Conservation (phyloP, 2,113 vertebrate species). For the Poeciliopsis occidentalis region DNA sequence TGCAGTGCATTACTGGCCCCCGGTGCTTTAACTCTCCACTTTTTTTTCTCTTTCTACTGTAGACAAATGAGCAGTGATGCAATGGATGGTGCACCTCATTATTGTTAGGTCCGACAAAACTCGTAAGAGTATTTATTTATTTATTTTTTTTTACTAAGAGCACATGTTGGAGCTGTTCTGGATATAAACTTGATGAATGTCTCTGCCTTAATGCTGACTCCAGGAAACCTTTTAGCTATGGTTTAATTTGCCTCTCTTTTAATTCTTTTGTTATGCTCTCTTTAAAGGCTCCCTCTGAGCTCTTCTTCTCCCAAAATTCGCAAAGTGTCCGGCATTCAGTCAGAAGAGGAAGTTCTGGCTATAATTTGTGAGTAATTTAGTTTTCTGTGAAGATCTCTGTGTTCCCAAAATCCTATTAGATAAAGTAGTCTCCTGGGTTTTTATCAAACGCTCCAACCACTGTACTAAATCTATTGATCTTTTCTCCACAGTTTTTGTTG, state of each 20-base stretch:
- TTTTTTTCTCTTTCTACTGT: not conserved
- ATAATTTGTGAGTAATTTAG: not conserved
- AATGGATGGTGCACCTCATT: constrained; percentile 15
- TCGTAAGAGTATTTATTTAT: not conserved
- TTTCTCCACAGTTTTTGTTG: not conserved
- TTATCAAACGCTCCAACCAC: not conserved
- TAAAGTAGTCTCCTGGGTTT: not conserved
- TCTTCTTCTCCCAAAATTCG: constrained; percentile 15
- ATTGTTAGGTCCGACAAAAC: constrained; percentile 13
- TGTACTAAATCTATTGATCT: not conserved
- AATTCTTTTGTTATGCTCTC: constrained; percentile 18
- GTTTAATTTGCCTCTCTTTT: constrained; percentile 26
- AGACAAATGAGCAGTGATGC: constrained; percentile 28
- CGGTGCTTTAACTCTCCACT: constrained; percentile 19
- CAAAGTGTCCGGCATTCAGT: constrained; percentile 5
- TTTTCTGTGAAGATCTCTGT: not conserved
- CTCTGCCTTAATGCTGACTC: constrained; percentile 35
- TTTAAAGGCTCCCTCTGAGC: constrained; percentile 44
- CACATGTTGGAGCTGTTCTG: constrained; percentile 33
- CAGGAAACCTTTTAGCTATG: constrained; percentile 4
- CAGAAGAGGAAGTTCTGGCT: not conserved
- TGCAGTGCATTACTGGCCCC: constrained; percentile 9
- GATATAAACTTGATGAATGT: constrained; percentile 36
- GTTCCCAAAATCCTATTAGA: not conserved
- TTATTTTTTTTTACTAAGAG: constrained; percentile 36